These are phyloP conservation scores for Eriosoma lanigerum DNA, from an alignment of 1,140 invertebrate genomes.

Conservation along the genomic window DNA sequence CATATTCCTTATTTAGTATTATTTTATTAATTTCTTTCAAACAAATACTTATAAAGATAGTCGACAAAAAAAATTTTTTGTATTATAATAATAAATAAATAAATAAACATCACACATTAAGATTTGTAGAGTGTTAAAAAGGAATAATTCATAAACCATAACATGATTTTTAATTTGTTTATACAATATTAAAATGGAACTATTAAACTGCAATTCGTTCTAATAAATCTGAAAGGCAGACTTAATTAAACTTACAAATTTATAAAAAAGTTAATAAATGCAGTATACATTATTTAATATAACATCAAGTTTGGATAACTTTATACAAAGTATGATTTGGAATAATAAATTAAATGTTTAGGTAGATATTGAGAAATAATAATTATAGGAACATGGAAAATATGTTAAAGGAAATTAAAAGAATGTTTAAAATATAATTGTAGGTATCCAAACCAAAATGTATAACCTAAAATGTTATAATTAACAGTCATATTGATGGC, in stretches of 20 bases:
- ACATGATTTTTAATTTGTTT: background rate
- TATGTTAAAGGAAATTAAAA: slow-evolving; percentile 14
- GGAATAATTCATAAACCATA: background rate
- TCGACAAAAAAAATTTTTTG: background rate
- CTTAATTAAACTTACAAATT: slow-evolving; percentile 21
- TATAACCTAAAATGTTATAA: slow-evolving; percentile 6
- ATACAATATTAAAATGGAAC: background rate
- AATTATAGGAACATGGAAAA: slow-evolving; percentile 35
- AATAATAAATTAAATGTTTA: background rate
- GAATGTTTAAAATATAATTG: slow-evolving; percentile 4
- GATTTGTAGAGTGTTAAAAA: background rate
- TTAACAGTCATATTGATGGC: slow-evolving; percentile 49
- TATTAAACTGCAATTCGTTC: background rate
- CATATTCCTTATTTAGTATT: background rate
- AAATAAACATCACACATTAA: slow-evolving; percentile 25
- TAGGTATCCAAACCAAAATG: background rate
- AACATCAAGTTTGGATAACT: background rate
- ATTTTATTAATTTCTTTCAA: slow-evolving; percentile 12
- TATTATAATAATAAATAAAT: slow-evolving; percentile 10
- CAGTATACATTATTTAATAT: background rate
- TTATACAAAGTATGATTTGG: background rate
- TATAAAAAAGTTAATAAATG: slow-evolving; percentile 20
- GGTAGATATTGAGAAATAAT: slow-evolving; percentile 21
- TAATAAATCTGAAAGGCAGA: background rate
- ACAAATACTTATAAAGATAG: background rate